phyloP scores from a whole-genome alignment of 2,888 invertebrate species.

The Folsomia candida region DNA sequence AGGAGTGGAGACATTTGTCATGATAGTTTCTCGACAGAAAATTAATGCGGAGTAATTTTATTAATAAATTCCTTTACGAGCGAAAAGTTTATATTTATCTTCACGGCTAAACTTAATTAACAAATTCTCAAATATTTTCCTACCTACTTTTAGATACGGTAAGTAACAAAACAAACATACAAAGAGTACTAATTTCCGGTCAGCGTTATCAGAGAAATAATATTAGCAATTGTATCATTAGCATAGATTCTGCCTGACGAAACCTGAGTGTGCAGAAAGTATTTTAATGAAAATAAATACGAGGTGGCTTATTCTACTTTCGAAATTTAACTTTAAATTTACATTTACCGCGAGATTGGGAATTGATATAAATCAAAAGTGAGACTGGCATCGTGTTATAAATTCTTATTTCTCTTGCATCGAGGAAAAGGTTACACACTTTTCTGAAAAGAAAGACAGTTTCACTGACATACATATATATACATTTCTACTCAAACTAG shows the following conservation, averaged over 20 bases:
- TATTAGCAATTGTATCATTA: too few species aligned
- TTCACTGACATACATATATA: background rate
- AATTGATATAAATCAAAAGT: conserved; percentile 9
- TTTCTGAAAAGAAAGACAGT: background rate
- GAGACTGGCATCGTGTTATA: conserved; percentile 12
- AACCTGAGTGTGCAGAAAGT: too few species aligned
- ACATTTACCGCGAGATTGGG: too few species aligned
- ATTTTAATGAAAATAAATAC: background rate
- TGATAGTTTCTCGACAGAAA: conserved; percentile 41
- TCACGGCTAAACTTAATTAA: too few species aligned
- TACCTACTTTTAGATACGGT: too few species aligned
- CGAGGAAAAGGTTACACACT: too few species aligned
- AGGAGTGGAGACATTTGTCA: conserved; percentile 32
- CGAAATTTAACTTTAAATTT: conserved; percentile 10
- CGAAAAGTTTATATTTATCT: too few species aligned
- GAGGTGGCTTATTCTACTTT: background rate
- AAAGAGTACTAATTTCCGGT: too few species aligned
- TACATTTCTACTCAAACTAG: background rate
- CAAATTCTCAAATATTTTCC: too few species aligned
- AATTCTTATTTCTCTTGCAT: conserved; percentile 7
- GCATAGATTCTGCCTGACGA: too few species aligned
- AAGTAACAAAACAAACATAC: too few species aligned
- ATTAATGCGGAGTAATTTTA: conserved; percentile 46
- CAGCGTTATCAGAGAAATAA: too few species aligned
- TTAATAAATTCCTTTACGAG: conserved; percentile 44